A percentile compares a stretch with the other conserved stretches of the same genome.
phyloP scores from a whole-genome alignment of 2,113 vertebrate species.

The Morone chrysops region DNA sequence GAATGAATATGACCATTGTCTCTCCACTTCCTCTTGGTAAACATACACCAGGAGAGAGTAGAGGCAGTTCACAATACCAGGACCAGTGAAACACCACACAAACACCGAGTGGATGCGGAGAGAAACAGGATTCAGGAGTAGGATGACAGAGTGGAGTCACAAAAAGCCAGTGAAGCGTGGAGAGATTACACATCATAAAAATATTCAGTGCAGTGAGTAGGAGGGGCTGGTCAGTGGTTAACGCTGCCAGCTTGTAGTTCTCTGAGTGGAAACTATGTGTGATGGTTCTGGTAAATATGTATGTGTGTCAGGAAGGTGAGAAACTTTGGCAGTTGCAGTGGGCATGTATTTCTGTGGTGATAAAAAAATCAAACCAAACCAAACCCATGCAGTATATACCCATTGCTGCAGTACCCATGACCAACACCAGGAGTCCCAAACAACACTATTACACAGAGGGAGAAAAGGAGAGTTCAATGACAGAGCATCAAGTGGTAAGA shows the following conservation, averaged over 20 bases:
- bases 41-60: constrained; percentile 44
- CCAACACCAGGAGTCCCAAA: constrained; percentile 86
- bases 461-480: constrained; percentile 82
- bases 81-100: constrained; percentile 69
- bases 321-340: constrained; percentile 60
- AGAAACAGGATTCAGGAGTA: constrained; percentile 26
- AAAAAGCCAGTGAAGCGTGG: constrained; percentile 80
- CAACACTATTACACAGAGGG: constrained; percentile 85
- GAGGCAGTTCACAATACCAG: constrained; percentile 50
- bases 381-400: constrained; percentile 89
- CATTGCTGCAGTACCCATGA: constrained; percentile 85
- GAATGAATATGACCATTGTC: constrained; percentile 45
- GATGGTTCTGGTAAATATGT: constrained; percentile 23
- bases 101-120: constrained; percentile 60
- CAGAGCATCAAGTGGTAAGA: constrained; percentile 57
- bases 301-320: constrained; percentile 53
- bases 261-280: constrained; percentile 51
- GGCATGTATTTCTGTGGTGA: constrained; percentile 67
- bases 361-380: constrained; percentile 64
- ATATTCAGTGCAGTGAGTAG: constrained; percentile 71
- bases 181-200: constrained; percentile 61
- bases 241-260: constrained; percentile 13
- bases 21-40: constrained; percentile 44
- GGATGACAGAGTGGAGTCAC: constrained; percentile 40
- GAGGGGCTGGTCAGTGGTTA: constrained; percentile 24